A percentile compares a stretch with the other conserved stretches of the same genome.
These are phyloP conservation scores for Meles meles DNA, from an alignment of 2,113 vertebrate genomes.

Conservation along the genomic window DNA sequence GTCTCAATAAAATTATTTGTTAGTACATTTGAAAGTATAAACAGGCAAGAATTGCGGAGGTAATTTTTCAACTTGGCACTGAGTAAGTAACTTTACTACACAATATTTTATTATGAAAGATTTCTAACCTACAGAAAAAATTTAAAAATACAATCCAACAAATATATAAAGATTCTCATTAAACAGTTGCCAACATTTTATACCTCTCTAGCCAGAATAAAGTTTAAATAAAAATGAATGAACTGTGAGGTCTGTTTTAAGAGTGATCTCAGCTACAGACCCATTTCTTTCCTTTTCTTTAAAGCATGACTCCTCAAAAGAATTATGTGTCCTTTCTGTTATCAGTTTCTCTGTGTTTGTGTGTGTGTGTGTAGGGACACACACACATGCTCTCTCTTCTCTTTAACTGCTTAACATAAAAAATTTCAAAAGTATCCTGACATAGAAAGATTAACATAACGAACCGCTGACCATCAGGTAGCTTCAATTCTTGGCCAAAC, in stretches of 20 bases:
- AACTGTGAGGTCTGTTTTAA: not conserved
- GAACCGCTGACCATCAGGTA: not conserved
- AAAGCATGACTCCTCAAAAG: not conserved
- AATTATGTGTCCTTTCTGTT: not conserved
- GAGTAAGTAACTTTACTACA: not conserved
- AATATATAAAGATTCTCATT: not conserved
- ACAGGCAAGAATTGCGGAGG: not conserved
- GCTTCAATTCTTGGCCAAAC: not conserved
- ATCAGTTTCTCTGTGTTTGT: not conserved
- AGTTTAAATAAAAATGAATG: conserved; percentile 10
- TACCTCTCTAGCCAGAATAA: not conserved
- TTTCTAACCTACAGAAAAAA: not conserved
- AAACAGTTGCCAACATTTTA: not conserved
- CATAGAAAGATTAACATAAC: not conserved
- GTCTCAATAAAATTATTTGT: not conserved
- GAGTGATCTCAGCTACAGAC: not conserved
- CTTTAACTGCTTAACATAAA: not conserved
- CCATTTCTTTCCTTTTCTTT: not conserved
- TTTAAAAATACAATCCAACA: not conserved
- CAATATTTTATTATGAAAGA: not conserved
- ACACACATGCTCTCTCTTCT: not conserved
- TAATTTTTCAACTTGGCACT: not conserved
- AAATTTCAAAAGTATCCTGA: not conserved
- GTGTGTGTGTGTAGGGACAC: not conserved
- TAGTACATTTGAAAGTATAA: not conserved